Evolutionary conservation across 2,888 invertebrate genomes (phyloP).

Genomic region (Synanthedon myopaeformis): DNA sequence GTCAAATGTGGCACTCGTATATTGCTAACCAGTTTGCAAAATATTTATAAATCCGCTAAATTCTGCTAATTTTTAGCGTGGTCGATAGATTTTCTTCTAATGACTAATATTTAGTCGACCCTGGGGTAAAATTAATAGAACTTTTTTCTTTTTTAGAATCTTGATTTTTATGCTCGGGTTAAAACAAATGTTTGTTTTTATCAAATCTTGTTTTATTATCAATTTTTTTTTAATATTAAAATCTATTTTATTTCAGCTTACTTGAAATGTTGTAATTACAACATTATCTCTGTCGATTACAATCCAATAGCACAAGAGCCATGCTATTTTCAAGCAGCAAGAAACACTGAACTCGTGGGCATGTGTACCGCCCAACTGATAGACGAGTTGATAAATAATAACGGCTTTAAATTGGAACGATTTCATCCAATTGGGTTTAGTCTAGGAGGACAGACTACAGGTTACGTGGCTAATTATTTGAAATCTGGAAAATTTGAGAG

Average conservation of each 20-base stretch:
- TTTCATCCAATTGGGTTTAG: constrained; percentile 76
- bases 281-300: constrained; percentile 74
- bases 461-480: constrained; percentile 58
- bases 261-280: constrained; percentile 65
- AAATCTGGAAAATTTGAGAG: constrained; percentile 51
- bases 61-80: too few relatives aligned
- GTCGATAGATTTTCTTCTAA: too few relatives aligned
- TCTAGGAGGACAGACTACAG: constrained; percentile 73
- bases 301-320: constrained; percentile 67
- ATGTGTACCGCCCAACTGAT: constrained; percentile 72
- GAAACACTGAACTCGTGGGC: constrained; percentile 71
- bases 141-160: not conserved
- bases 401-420: constrained; percentile 42
- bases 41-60: too few relatives aligned
- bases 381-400: constrained; percentile 50
- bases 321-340: constrained; percentile 71
- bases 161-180: not conserved
- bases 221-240: not conserved
- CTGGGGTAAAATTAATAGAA: too few relatives aligned
- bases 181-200: too few relatives aligned
- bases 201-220: not conserved
- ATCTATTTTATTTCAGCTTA: constrained; percentile 45
- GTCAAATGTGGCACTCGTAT: too few relatives aligned
- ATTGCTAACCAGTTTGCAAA: too few relatives aligned
- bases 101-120: too few relatives aligned